Evolutionary conservation across 2,797 vertebrate species (phyloP), one percentile per base, ranked within the genome.

Genomic region (Gallinago solitaria): DNA sequence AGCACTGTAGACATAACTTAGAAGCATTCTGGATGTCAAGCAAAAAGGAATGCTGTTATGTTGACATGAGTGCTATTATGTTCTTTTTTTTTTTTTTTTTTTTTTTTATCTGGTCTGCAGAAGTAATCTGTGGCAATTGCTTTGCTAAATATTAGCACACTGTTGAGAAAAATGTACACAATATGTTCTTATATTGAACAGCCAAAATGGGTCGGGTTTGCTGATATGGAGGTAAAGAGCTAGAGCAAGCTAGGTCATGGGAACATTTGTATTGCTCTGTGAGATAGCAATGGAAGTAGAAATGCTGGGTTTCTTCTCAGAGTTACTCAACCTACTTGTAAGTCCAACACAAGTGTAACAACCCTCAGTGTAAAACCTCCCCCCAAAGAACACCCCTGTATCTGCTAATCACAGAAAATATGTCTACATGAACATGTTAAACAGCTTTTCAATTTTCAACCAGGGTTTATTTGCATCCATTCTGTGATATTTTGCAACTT

Each of bases 331-430:
- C 14, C 18, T 89, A 68, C 45, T 53, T 32, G 13, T n/a, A 50
- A 4, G 5, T 24, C 53, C 85, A 60, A 57, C 4, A 4, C 4
- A 3, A 27, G 12, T 69, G 25, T 64, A 75, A 86, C 13, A 54
- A 1, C 2, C 9, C 7, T 30, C 9, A 33, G 12, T 27, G 12
- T 47, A 68, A 95, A 91, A 76, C 4, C 27, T 24, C 14, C 4
- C 24, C 0, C 0, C 11, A 14, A 25, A 69, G 51, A 69, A 27
- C 14, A 80, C 4, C 13, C 9, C 2, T 60, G 3, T 45, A 15
- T 59, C 35, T 73, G 41, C 7, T 50, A 69, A 67, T 79, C 30
- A 87, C 16, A 65, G 28, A 60, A 56, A 61, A 5, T 37, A 8
- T 33, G 4, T 43, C 30, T 57, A 30, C 0, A 9, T 2, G 54